Evolutionary conservation across 2,888 invertebrate genomes (phyloP), one percentile per base, ranked within the genome.

Genomic region (Tenthredo mesomela): DNA sequence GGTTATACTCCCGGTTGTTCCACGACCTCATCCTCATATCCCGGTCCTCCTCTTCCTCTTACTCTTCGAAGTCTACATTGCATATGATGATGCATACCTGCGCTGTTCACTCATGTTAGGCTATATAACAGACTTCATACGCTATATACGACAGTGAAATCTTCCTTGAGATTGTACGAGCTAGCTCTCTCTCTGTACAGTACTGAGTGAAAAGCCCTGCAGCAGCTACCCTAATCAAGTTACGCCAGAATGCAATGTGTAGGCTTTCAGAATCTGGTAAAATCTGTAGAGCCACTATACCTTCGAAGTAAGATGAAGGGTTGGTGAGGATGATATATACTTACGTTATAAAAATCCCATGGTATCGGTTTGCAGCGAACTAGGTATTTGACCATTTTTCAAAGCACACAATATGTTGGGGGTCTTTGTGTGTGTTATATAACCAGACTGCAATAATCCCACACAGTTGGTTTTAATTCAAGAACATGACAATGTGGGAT

Each of bases 161-260:
- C 67, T 67, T 67, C 67, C 29, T 67, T 7, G 67, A 67, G 67
- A 12, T 67, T 33, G 47, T 12, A 47, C 15, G 1, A 6, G 37
- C 15, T 43, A 1, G n/a, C 2, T 2, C 29, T 33, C 29, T 33
- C 33, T 47, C 47, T 47, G 15, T 47, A 47, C 12, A 0, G 12
- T 12, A 47, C 15, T 4, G 12, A 21, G 18, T 15, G 21, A 40
- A 29, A 21, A 43, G n/a, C 40, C 21, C 15, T n/a, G 71, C 33
- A n/a, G 71, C 33, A n/a, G 70, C 18, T 18, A 70, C n/a, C 71
- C 21, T 73, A 73, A 73, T 73, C 73, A 43, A 73, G 43, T 73
- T 73, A 73, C 67, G 4, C 1, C 43, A 43, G 73, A 25, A 73
- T 73, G 73, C 73, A 73, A 12, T 40, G 73, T 47, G 40, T 47